Evolutionary conservation across 2,113 vertebrate genomes (phyloP), one percentile per base, ranked within the genome.

Genomic region (Pteropus alecto): DNA sequence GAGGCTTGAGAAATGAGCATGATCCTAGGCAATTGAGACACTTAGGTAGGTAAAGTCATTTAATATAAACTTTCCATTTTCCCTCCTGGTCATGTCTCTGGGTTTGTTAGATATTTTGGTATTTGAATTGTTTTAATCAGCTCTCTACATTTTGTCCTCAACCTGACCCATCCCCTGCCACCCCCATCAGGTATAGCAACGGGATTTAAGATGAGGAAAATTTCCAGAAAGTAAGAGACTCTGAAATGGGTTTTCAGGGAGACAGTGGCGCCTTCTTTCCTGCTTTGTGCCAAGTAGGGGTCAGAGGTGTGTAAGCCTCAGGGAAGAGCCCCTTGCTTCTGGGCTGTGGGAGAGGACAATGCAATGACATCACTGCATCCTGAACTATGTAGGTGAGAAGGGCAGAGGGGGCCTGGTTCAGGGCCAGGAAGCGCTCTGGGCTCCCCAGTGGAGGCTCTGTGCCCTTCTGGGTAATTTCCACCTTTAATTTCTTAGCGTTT

Each of bases 401-500:
- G 96, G 83, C 70, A 61, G 73, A 58, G 30, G 89, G 90, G 90
- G 88, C 94, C 94, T 96, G 93, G 76, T 60, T 65, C 24, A 0
- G 51, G 94, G 90, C 95, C 90, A 95, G 77, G 76, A 87, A 56
- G 10, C 28, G 71, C 85, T 38, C 73, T 4, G 79, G 97, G 46
- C 94, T 96, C 48, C 91, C 93, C 38, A 3, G 24, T 19, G 51
- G 93, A 84, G 85, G 58, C 88, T 82, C 19, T 2, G 19, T 70
- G 87, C 96, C 93, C 94, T 95, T 97, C 83, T 96, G 95, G 74
- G 94, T 97, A 93, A 97, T 97, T 97, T 98, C 97, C 88, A 91
- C 87, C 93, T 97, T 96, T 97, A 98, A 97, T 97, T 97, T 97
- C 88, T 96, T 41, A 24, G 95, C 1, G 7, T 95, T 97, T 97